Conservation (phyloP, 2,888 invertebrate genomes). For the Pegoplata infirma region DNA sequence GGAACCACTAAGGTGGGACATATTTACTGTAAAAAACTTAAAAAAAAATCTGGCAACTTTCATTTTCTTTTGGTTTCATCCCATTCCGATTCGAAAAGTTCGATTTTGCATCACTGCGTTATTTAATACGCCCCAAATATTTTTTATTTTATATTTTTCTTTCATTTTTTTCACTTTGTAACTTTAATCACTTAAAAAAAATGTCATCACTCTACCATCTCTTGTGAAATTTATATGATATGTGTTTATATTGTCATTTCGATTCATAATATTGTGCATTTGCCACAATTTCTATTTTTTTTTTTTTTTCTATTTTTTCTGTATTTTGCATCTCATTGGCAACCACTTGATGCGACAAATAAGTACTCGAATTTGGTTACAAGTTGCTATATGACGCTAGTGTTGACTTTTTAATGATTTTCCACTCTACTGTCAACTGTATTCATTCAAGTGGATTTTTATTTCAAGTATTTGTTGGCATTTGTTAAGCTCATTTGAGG, state of each 20-base stretch:
- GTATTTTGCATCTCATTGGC: slow-evolving; percentile 51
- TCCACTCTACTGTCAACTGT: slow-evolving; percentile 45
- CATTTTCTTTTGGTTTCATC: too few relatives aligned
- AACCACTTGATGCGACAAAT: slow-evolving; percentile 59
- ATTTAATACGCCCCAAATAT: too few relatives aligned
- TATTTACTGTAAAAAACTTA: too few relatives aligned
- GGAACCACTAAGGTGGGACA: too few relatives aligned
- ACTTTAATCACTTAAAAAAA: background rate
- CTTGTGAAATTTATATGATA: slow-evolving; percentile 8
- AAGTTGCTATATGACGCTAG: slow-evolving; percentile 50
- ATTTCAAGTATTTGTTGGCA: slow-evolving; percentile 23
- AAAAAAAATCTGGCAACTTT: too few relatives aligned
- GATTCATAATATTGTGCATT: slow-evolving; percentile 31
- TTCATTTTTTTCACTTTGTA: too few relatives aligned
- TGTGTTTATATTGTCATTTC: slow-evolving; percentile 6
- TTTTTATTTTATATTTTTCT: too few relatives aligned
- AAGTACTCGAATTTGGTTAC: slow-evolving; percentile 51
- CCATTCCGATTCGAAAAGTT: too few relatives aligned
- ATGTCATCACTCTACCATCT: background rate
- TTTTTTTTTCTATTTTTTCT: background rate
- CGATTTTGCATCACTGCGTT: too few relatives aligned
- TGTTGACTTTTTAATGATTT: slow-evolving; percentile 57
- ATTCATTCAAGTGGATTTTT: slow-evolving; percentile 48
- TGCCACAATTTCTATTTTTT: slow-evolving; percentile 4
- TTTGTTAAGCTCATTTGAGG: slow-evolving; percentile 46